These are phyloP conservation scores for Elymnias hypermnestra DNA, from an alignment of 1,140 invertebrate species.

Conservation along the genomic window DNA sequence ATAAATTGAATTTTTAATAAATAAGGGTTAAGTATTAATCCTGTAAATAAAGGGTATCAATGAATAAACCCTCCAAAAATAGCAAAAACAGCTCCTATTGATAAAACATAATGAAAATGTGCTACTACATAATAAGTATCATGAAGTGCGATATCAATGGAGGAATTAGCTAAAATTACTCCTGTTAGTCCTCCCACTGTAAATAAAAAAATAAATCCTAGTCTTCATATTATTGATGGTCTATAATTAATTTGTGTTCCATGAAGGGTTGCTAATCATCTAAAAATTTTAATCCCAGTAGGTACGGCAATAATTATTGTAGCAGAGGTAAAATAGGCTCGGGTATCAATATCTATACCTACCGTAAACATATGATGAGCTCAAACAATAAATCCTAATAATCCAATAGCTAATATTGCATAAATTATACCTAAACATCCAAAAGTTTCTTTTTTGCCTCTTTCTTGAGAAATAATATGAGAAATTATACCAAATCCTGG, in stretches of 20 bases:
- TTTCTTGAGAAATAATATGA: conserved; percentile 77
- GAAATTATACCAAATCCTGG: conserved; percentile 63
- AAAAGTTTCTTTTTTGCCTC: conserved; percentile 31
- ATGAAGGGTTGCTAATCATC: conserved; percentile 78
- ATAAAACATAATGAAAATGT: conserved; percentile 85
- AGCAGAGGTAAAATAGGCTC: conserved; percentile 84
- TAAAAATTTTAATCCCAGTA: conserved; percentile 83
- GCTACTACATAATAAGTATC: conserved; percentile 87
- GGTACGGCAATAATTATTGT: conserved; percentile 85
- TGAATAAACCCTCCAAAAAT: conserved; percentile 82
- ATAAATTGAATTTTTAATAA: conserved; percentile 76
- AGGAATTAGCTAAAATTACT: conserved; percentile 82
- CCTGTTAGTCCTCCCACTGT: conserved; percentile 80
- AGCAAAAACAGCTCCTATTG: conserved; percentile 82
- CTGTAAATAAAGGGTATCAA: conserved; percentile 81
- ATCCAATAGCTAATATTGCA: conserved; percentile 26
- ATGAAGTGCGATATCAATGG: conserved; percentile 83
- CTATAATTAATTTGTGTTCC: conserved; percentile 75
- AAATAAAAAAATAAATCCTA: conserved; percentile 86
- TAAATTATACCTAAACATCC: conserved; percentile 26
- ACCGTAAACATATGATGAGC: conserved; percentile 85
- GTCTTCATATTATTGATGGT: conserved; percentile 77
- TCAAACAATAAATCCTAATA: conserved; percentile 78
- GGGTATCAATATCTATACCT: conserved; percentile 84
- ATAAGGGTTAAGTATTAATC: conserved; percentile 72